phyloP scores from a whole-genome alignment of 1,140 invertebrate genomes.

The Ylistrum balloti region DNA sequence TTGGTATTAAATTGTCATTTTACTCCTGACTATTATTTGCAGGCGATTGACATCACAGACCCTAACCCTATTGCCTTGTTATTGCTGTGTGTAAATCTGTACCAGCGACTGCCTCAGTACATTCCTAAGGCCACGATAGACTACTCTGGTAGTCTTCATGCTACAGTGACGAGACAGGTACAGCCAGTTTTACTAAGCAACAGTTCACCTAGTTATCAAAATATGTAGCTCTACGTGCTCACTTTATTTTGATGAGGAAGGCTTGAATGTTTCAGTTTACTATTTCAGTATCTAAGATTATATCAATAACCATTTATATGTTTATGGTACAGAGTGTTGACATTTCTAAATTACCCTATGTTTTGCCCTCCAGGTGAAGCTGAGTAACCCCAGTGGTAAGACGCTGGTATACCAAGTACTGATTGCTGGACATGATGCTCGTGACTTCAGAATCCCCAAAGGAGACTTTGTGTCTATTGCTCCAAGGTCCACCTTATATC shows the following conservation, averaged over 20 bases:
- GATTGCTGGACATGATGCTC: conserved; percentile 80
- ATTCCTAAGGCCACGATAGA: conserved; percentile 79
- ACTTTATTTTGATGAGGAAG: no score
- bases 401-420: conserved; percentile 78
- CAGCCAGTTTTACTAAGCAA: not conserved
- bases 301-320: no score
- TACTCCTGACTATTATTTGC: conserved; percentile 45
- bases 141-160: conserved; percentile 79
- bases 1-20: no score
- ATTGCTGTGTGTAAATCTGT: conserved; percentile 79
- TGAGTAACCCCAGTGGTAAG: conserved; percentile 81
- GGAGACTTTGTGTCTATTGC: conserved; percentile 76
- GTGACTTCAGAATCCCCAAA: conserved; percentile 79
- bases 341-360: not conserved
- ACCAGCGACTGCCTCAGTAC: conserved; percentile 80
- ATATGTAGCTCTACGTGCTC: not conserved
- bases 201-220: not conserved
- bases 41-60: conserved; percentile 83
- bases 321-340: no score
- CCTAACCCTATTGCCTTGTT: conserved; percentile 81
- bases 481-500: conserved; percentile 73
- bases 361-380: conserved; percentile 77
- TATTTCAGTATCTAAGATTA: no score
- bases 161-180: conserved; percentile 79
- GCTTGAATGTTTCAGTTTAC: no score